Evolutionary conservation across 2,888 invertebrate species (phyloP).

Genomic region (Cyrtodaria siliqua): DNA sequence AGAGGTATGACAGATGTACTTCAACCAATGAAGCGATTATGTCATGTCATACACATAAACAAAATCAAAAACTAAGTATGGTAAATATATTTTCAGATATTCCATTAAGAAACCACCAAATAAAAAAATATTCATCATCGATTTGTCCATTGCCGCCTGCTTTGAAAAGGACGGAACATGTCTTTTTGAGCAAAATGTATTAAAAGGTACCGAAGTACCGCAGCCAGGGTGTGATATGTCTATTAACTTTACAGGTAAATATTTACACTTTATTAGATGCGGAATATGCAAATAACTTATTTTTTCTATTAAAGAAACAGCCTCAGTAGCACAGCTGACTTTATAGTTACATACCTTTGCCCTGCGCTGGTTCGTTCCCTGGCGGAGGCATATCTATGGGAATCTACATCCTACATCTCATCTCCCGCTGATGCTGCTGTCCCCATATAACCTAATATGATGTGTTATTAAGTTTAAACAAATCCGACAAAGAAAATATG

Average conservation of each 20-base stretch:
- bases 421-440: no score
- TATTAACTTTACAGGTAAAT: slow-evolving; percentile 25
- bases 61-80: no score
- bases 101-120: slow-evolving; percentile 55
- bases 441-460: no score
- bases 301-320: neutral
- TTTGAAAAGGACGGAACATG: slow-evolving; percentile 53
- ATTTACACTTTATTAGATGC: neutral
- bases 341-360: neutral
- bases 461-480: no score
- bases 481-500: no score
- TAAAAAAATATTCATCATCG: slow-evolving; percentile 54
- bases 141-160: slow-evolving; percentile 48
- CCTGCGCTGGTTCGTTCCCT: no score
- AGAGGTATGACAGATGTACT: no score
- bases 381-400: neutral
- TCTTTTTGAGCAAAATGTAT: slow-evolving; percentile 38
- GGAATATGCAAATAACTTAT: neutral
- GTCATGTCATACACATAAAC: no score
- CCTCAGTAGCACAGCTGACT: neutral
- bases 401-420: no score
- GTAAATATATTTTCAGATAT: slow-evolving; percentile 40
- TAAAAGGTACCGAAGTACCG: slow-evolving; percentile 58
- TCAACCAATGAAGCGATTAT: no score
- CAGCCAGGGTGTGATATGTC: slow-evolving; percentile 61